Percentiles rank a stretch among this genome's conserved stretches.
Evolutionary conservation across 2,888 invertebrate species (phyloP).

Genomic region (Dione juno): DNA sequence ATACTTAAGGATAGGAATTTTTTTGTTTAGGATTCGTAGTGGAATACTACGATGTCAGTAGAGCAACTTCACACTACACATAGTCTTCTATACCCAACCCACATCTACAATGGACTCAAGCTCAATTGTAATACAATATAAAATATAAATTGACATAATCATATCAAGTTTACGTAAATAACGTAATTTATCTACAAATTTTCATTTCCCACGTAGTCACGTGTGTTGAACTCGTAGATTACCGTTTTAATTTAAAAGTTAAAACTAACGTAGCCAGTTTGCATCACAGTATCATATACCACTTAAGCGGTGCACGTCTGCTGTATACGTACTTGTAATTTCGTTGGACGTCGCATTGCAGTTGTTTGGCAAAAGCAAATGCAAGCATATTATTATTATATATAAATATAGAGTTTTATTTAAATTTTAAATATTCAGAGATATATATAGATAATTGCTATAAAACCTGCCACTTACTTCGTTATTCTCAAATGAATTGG

Average conservation of each 20-base stretch:
- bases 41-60: too few relatives aligned
- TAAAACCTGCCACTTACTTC: too few relatives aligned
- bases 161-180: background rate
- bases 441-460: background rate
- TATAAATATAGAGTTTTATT: background rate
- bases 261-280: conserved; percentile 21
- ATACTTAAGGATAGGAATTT: too few relatives aligned
- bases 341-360: conserved; percentile 33
- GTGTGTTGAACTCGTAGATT: background rate
- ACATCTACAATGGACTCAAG: too few relatives aligned
- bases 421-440: background rate
- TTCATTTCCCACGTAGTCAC: background rate
- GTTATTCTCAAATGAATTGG: background rate
- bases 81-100: too few relatives aligned
- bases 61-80: too few relatives aligned
- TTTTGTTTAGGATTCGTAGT: too few relatives aligned
- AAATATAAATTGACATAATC: too few relatives aligned
- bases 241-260: conserved; percentile 16
- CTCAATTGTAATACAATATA: too few relatives aligned
- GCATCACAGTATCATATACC: conserved; percentile 24
- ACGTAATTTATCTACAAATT: background rate
- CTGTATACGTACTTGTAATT: conserved; percentile 25
- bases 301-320: conserved; percentile 26
- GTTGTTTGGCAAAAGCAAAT: conserved; percentile 24
- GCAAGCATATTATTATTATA: conserved; percentile 11